Conservation (phyloP, 2,797 vertebrate species). For the Chanos chanos region DNA sequence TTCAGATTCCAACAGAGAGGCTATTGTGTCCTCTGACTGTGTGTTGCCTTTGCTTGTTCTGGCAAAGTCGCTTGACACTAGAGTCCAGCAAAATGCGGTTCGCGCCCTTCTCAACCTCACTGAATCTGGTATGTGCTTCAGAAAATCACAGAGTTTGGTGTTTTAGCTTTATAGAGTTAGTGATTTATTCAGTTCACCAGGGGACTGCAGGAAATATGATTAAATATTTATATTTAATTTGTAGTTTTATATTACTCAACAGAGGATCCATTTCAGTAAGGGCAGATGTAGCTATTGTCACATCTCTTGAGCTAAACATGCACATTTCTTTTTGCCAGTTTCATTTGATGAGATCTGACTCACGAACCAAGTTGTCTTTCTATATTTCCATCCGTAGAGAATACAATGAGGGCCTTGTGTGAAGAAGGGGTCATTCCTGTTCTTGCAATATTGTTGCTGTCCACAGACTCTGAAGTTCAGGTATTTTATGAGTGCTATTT, state of each 20-base stretch:
- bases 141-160: too few relatives aligned
- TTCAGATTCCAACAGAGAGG: not conserved
- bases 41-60: too few relatives aligned
- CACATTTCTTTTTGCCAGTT: too few relatives aligned
- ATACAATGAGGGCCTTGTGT: slow-evolving; percentile 66
- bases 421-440: slow-evolving; percentile 74
- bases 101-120: slow-evolving; percentile 14
- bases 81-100: slow-evolving; percentile 11
- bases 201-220: not conserved
- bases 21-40: not conserved
- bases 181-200: not conserved
- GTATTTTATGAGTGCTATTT: slow-evolving; percentile 37
- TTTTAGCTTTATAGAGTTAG: not conserved
- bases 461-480: slow-evolving; percentile 74
- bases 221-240: too few relatives aligned
- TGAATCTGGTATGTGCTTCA: slow-evolving; percentile 17
- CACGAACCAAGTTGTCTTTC: too few relatives aligned
- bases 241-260: too few relatives aligned
- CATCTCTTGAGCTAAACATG: too few relatives aligned
- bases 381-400: slow-evolving; percentile 54
- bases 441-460: slow-evolving; percentile 72
- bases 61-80: too few relatives aligned
- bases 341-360: too few relatives aligned
- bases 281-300: too few relatives aligned
- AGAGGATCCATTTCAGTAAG: too few relatives aligned